Evolutionary conservation across 2,797 vertebrate genomes (phyloP), one percentile per base, ranked within the genome.

Genomic region (Myotis myotis): DNA sequence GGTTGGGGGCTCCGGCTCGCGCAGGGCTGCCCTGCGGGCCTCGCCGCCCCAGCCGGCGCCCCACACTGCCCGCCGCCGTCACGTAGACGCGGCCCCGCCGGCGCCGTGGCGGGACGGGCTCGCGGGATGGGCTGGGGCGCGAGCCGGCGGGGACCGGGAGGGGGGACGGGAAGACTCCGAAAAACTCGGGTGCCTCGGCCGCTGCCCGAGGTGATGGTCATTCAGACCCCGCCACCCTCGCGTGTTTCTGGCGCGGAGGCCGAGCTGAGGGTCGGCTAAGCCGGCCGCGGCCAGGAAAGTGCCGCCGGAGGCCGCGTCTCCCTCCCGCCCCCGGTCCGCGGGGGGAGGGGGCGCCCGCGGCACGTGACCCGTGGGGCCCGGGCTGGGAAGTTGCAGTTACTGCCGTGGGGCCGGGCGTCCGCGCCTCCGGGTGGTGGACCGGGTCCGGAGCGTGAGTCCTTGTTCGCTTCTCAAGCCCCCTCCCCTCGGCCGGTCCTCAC

Each of bases 261-360:
- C 33, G 72, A 22, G 33, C 74, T 3, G 84, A 66, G 66, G 66
- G 66, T 41, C 2, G 20, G 64, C 80, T 44, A 1, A 9, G 68
- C 70, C 15, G 30, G 60, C 47, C 60, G 13, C 15, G 0, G 28
- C 15, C 66, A 19, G 83, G 11, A 30, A 15, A 33, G 53, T 16
- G 16, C 16, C 4, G 47, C 44, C 2, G 8, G 51, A 70, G 74
- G 91, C 92, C 86, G 55, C 33, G 41, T n/a, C 44, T 70, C 49
- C 64, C 15, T 33, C 86, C 90, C 6, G 92, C 64, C 86, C 60
- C 19, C 3, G 41, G 76, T 30, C 68, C 66, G 25, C 25, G 22
- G 87, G 80, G 78, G 93, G 95, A 68, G 62, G 92, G 96, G 85
- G 84, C 47, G 62, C 33, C 49, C 49, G 64, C 16, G 68, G 84